phyloP scores from a whole-genome alignment of 2,113 vertebrate species.

The Terrapene triunguis region DNA sequence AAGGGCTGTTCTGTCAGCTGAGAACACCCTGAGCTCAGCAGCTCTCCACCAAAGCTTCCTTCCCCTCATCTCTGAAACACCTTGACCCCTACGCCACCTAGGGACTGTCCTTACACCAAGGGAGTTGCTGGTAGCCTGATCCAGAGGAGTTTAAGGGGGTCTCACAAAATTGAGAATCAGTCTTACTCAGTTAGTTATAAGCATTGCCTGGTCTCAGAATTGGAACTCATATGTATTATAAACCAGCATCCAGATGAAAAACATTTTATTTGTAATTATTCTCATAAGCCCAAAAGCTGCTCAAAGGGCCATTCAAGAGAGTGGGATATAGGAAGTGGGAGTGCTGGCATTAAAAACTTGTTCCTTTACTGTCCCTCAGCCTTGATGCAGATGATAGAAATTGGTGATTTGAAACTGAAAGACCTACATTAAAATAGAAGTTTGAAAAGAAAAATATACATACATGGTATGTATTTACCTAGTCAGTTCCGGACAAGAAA shows the following conservation, averaged over 20 bases:
- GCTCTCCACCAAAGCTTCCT: no score
- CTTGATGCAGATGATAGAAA: conserved; percentile 21
- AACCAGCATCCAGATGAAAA: conserved; percentile 30
- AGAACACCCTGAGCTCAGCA: no score
- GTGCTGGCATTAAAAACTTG: conserved; percentile 5
- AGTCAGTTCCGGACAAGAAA: conserved; percentile 50
- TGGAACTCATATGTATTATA: not conserved
- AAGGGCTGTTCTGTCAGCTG: not conserved
- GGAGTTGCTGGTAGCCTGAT: not conserved
- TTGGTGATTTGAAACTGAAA: conserved; percentile 50
- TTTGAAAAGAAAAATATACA: conserved; percentile 70
- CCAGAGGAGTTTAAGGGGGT: not conserved
- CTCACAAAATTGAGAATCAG: not conserved
- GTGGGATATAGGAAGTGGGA: not conserved
- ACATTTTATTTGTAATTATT: not conserved
- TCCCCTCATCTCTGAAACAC: not conserved
- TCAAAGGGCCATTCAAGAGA: conserved; percentile 2
- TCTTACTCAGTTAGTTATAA: not conserved
- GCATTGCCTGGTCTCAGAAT: not conserved
- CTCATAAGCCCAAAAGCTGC: not conserved
- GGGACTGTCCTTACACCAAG: not conserved
- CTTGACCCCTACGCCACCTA: not conserved
- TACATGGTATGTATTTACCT: conserved; percentile 55
- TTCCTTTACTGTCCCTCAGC: conserved; percentile 27
- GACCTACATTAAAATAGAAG: conserved; percentile 51